A percentile compares a stretch with the other conserved stretches of the same genome.
These are phyloP conservation scores for Ptychobarbus kaznakovi DNA, from an alignment of 2,797 vertebrate species.

Conservation along the genomic window DNA sequence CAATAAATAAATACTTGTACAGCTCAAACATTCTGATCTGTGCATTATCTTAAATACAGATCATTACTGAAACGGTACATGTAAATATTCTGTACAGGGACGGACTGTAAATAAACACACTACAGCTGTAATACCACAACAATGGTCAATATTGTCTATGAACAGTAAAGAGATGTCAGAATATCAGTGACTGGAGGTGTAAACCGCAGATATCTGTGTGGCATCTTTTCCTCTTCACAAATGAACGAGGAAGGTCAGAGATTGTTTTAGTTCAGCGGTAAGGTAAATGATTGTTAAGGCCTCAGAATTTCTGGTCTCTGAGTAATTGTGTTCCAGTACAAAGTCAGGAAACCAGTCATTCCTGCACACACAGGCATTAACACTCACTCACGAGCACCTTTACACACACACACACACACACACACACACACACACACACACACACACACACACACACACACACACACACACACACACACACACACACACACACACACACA, in stretches of 20 bases:
- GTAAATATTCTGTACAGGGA: neutral
- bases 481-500: neutral
- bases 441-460: conserved; percentile 24
- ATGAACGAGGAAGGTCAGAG: conserved; percentile 24
- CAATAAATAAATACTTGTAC: neutral
- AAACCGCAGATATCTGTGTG: neutral
- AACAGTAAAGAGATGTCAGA: neutral
- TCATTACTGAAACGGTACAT: conserved; percentile 2
- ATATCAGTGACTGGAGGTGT: neutral
- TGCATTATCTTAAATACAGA: neutral
- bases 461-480: neutral
- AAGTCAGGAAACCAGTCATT: conserved; percentile 63
- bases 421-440: conserved; percentile 27
- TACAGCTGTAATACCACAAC: neutral
- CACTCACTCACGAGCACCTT: conserved; percentile 19
- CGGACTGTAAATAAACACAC: neutral
- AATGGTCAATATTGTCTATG: neutral
- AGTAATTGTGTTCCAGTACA: conserved; percentile 64
- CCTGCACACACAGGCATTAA: conserved; percentile 51
- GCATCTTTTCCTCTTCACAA: conserved; percentile 8
- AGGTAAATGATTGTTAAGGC: conserved; percentile 66
- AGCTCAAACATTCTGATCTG: neutral
- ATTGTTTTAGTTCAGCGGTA: conserved; percentile 54
- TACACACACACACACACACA: conserved; percentile 30
- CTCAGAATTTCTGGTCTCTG: conserved; percentile 50